phyloP scores from a whole-genome alignment of 2,797 vertebrate genomes.

The Enteromius mattozi region DNA sequence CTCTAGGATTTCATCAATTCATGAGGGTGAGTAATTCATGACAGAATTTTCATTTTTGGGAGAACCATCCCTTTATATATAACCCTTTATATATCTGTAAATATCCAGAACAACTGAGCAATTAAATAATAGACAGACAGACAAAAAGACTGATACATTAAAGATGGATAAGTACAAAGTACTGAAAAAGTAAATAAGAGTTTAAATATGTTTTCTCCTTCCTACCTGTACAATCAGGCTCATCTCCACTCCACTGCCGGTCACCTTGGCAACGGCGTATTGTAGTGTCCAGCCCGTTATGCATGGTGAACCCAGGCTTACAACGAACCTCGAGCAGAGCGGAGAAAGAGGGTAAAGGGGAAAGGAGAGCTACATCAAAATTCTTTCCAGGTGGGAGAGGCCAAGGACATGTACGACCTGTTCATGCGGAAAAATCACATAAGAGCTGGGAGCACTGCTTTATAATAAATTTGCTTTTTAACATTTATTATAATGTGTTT shows the following conservation, averaged over 20 bases:
- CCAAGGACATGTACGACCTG: slow-evolving; percentile 84
- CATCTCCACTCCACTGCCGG: slow-evolving; percentile 82
- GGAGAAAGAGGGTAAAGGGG: slow-evolving; percentile 80
- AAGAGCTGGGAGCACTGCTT: background rate
- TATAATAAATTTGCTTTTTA: background rate
- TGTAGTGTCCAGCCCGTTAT: slow-evolving; percentile 71
- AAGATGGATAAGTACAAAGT: background rate
- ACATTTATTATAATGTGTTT: background rate
- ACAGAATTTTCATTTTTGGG: no score
- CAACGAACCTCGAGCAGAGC: slow-evolving; percentile 82
- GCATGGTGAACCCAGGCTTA: slow-evolving; percentile 75
- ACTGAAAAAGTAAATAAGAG: background rate
- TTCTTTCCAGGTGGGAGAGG: slow-evolving; percentile 72
- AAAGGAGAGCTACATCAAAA: slow-evolving; percentile 71
- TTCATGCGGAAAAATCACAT: slow-evolving; percentile 2
- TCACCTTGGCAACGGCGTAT: slow-evolving; percentile 86
- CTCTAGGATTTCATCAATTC: no score
- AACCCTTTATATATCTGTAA: no score
- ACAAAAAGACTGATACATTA: background rate
- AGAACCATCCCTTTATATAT: no score
- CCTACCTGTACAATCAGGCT: slow-evolving; percentile 81
- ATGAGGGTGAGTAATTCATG: no score
- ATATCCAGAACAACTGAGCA: background rate
- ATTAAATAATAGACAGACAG: background rate
- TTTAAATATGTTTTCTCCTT: background rate